Evolutionary conservation across 2,888 invertebrate species (phyloP), one percentile per base, ranked within the genome.

Genomic region (Cancer borealis): DNA sequence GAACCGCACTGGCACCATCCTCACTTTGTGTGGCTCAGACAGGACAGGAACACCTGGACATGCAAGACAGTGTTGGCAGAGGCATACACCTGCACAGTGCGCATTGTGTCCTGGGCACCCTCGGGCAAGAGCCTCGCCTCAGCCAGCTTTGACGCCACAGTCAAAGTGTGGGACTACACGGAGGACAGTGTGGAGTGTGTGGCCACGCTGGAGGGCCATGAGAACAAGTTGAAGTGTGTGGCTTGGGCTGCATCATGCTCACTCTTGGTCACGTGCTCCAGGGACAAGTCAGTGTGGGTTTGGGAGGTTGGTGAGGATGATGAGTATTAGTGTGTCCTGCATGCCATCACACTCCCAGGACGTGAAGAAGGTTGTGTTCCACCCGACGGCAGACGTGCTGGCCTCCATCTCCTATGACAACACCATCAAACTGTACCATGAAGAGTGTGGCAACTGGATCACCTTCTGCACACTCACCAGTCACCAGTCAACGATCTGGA

Each of bases 271-370:
- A 99, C 99, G 2, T 99, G 99, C 96, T 99, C 99, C 96, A 97
- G 99, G 90, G 99, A 99, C 96, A 99, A 99, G 97, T 99, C 99
- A 60, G 99, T 99, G 0, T 99, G 99, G 99, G 98, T 99, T 93
- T 99, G 99, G 99, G 99, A 99, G 97, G 97, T 97, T 6, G 98
- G 98, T 89, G 98, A 98, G 92, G 99, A 99, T 96, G 99, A 99
- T 96, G 99, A 99, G 96, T 99, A 98, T 96, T 99, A 99, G 96
- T 99, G 99, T 97, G 98, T 98, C 99, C 93, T 99, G 99, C 3
- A 97, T 99, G 46, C 99, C 98, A 97, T 98, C 98, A 0, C 99
- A 99, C 96, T 97, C 98, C 17, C 99, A 99, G 97, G 99, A 99
- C 97, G 99, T 99, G 1, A 99, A 99, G 96, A 98, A 98, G 97